Conservation (phyloP, 2,888 invertebrate species). For the Pyrrhosoma nymphula region DNA sequence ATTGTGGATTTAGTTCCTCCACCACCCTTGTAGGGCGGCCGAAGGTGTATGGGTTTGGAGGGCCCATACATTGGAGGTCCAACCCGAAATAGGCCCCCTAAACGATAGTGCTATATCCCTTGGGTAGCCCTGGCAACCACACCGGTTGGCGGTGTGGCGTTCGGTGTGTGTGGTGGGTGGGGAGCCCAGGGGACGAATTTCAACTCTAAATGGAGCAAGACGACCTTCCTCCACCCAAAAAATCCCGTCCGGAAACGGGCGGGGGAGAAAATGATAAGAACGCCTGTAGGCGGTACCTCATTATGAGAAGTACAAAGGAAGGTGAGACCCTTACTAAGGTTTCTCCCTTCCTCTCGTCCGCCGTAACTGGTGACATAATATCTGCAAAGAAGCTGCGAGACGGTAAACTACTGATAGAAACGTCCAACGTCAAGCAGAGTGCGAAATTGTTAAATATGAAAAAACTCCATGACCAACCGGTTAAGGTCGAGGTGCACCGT, state of each 20-base stretch:
- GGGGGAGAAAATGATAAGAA: neutral
- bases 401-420: neutral
- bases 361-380: neutral
- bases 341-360: neutral
- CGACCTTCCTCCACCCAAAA: neutral
- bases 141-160: neutral
- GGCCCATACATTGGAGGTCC: no score
- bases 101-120: neutral
- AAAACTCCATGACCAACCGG: neutral
- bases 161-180: neutral
- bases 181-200: neutral
- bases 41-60: no score
- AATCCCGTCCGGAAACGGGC: slow-evolving; percentile 1
- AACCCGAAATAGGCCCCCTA: no score
- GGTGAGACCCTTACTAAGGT: neutral
- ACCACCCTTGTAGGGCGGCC: no score
- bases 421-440: neutral
- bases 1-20: no score
- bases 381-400: neutral
- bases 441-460: neutral
- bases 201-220: neutral
- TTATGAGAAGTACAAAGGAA: neutral
- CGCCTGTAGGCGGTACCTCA: neutral
- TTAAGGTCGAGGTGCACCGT: neutral
- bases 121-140: neutral